phyloP scores from a whole-genome alignment of 2,113 vertebrate genomes.

The Leucopsar rothschildi region DNA sequence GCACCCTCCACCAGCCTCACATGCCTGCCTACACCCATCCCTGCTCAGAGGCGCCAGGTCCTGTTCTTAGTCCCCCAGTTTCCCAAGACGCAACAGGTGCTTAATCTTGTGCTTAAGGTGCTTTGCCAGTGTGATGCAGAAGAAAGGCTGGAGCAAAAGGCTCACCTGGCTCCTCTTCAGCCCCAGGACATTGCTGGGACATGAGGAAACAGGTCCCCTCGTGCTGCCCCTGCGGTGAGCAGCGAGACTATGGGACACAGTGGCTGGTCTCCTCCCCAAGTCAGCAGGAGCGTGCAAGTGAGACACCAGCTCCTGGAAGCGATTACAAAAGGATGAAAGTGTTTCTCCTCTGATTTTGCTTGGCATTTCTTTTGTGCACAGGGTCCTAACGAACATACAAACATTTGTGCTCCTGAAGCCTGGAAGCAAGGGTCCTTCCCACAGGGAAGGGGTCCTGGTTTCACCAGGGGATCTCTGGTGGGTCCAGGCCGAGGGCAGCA shows the following conservation, averaged over 20 bases:
- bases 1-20: fast-evolving
- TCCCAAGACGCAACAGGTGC: neutral
- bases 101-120: neutral
- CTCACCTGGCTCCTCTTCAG: neutral
- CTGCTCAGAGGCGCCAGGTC: neutral
- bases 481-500: neutral
- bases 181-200: neutral
- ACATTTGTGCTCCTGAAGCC: neutral
- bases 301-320: neutral
- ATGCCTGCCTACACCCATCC: neutral
- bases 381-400: neutral
- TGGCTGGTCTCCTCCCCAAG: fast-evolving
- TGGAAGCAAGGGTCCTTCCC: neutral
- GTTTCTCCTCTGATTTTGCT: neutral
- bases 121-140: neutral
- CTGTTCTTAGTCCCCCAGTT: neutral
- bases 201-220: neutral
- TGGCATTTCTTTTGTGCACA: neutral
- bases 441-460: fast-evolving
- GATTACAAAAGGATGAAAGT: slow-evolving; percentile 7
- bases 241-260: neutral
- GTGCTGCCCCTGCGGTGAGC: fast-evolving
- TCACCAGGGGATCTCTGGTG: neutral
- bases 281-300: neutral
- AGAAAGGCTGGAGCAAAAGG: neutral